Percentiles rank a stretch among this genome's conserved stretches.
Conservation (phyloP, 2,797 vertebrate genomes). For the Peromyscus melanophrys region DNA sequence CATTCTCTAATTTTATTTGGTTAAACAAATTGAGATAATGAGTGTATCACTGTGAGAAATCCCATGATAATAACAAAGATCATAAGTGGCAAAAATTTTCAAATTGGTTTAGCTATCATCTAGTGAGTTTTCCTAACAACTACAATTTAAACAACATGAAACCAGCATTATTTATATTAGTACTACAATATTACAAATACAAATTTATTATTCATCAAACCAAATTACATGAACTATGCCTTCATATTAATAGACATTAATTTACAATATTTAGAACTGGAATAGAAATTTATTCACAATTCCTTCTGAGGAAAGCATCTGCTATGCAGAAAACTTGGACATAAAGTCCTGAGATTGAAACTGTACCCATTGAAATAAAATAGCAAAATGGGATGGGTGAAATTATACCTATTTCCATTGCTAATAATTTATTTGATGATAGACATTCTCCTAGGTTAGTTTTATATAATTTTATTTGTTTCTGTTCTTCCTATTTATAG, state of each 20-base stretch:
- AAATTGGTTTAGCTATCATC: neutral
- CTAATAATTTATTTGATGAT: neutral
- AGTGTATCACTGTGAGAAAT: neutral
- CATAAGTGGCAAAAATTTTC: neutral
- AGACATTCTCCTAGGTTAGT: neutral
- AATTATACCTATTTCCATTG: neutral
- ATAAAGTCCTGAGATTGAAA: no score
- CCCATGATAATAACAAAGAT: neutral
- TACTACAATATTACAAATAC: neutral
- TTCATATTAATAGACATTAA: slow-evolving; percentile 24
- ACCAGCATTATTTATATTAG: neutral
- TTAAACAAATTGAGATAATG: neutral
- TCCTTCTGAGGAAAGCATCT: neutral
- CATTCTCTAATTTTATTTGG: neutral
- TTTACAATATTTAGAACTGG: neutral
- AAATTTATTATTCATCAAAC: slow-evolving; percentile 22
- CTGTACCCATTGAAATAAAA: neutral
- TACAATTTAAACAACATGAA: neutral
- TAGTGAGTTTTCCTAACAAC: neutral
- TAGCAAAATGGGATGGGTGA: neutral
- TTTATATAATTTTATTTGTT: neutral
- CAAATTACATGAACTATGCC: slow-evolving; percentile 34
- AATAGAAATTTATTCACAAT: slow-evolving; percentile 21
- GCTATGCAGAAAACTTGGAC: neutral
- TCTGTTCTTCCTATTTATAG: neutral